Conservation (phyloP, 2,888 invertebrate species). For the Caenorhabditis uteleia region DNA sequence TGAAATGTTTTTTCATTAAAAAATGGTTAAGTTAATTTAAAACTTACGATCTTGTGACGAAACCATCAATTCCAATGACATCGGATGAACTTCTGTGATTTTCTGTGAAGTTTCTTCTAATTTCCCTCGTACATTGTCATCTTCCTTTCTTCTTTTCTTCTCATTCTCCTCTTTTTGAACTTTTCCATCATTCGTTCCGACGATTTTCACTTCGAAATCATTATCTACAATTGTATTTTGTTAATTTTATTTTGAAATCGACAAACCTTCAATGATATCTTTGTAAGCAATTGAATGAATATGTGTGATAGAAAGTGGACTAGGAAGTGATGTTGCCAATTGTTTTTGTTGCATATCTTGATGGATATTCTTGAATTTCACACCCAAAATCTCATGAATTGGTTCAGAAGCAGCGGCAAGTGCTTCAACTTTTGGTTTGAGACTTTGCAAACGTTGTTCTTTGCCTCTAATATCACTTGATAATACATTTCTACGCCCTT, state of each 20-base stretch:
- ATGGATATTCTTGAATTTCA: slow-evolving; percentile 24
- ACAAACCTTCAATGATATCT: slow-evolving; percentile 41
- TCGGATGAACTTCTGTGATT: slow-evolving; percentile 30
- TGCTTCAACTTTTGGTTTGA: slow-evolving; percentile 41
- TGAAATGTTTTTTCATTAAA: slow-evolving; percentile 1
- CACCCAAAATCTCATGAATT: slow-evolving; percentile 45
- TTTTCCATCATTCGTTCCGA: slow-evolving; percentile 8
- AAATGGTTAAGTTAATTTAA: not conserved
- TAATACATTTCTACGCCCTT: slow-evolving; percentile 54
- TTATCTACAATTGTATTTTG: slow-evolving; percentile 30
- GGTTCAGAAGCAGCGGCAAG: slow-evolving; percentile 40
- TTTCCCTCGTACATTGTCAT: slow-evolving; percentile 16
- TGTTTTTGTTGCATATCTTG: slow-evolving; percentile 15
- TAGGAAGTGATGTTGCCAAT: slow-evolving; percentile 35
- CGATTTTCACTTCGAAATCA: slow-evolving; percentile 14
- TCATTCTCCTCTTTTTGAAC: not conserved
- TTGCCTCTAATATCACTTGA: slow-evolving; percentile 58
- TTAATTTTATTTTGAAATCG: too few relatives aligned
- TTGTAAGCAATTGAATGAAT: slow-evolving; percentile 47
- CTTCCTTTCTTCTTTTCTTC: slow-evolving; percentile 15
- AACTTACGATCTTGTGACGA: slow-evolving; percentile 4
- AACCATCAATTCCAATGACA: slow-evolving; percentile 24
- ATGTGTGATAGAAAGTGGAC: slow-evolving; percentile 36
- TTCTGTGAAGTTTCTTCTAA: slow-evolving; percentile 7
- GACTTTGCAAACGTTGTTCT: slow-evolving; percentile 46